Base-by-base conservation (phyloP, 2,888 invertebrate genomes). In the Liposcelis brunnea region DNA sequence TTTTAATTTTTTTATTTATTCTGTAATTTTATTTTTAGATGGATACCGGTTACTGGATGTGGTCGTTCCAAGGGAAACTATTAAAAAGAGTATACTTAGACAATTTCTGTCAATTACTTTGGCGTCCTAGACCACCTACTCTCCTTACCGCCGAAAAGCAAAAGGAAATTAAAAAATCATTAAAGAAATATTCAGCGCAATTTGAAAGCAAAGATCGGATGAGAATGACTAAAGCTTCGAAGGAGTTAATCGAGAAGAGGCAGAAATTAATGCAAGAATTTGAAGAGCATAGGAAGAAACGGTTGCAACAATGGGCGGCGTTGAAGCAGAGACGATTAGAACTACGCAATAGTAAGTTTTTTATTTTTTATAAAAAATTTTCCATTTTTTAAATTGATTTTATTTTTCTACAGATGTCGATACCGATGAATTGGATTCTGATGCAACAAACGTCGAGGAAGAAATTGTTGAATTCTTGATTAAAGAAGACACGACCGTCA, bases 401-500 rank as follows among this genome's bases (percentile, higher is more conserved):
- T 57, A 53, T 56, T 58, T 54, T 51, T 52, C 66, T 67, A 7
- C 66, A 93, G 93, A 86, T 63, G 73, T 89, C 55, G 91, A 94
- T 62, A 93, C 94, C n/a, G 93, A 94, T 65, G 83, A 81, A 61
- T 66, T 90, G 55, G 85, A 86, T 61, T 80, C 82, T 44, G 86
- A 90, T 59, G 71, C 75, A 44, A 74, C 75, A 56, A 89, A 90
- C 63, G 77, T 89, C 57, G 90, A 91, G 62, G 94, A 94, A 62
- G 94, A 95, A 71, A 73, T 83, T 60, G 82, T 95, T 59, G 94
- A 95, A 80, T 93, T 94, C 80, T 86, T 95, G 72, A 77, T 94
- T 62, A 93, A 93, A 74, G 91, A 94, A 72, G 93, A 94, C 74
- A 74, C 76, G 58, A 80, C 77, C 15, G 65, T 77, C 55, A 70